Evolutionary conservation across 2,888 invertebrate genomes (phyloP).

Genomic region (Escarpia spicata): DNA sequence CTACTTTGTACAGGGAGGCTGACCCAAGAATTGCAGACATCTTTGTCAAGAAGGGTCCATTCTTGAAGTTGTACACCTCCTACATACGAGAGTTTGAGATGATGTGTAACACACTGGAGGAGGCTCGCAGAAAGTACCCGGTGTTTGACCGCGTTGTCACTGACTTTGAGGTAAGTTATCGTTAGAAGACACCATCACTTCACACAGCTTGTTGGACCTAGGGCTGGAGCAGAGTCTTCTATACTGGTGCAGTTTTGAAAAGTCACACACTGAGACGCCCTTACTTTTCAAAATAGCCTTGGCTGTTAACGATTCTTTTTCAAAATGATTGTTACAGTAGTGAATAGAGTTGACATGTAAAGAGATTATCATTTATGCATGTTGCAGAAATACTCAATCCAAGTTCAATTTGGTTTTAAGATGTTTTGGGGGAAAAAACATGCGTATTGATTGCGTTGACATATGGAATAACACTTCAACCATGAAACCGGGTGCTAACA

Average conservation of each 20-base stretch:
- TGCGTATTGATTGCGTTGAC: too few relatives aligned
- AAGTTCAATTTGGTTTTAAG: too few relatives aligned
- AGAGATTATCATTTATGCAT: too few relatives aligned
- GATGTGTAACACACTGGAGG: slow-evolving; percentile 68
- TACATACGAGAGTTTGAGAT: slow-evolving; percentile 71
- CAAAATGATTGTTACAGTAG: too few relatives aligned
- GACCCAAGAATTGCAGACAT: slow-evolving; percentile 69
- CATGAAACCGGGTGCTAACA: too few relatives aligned
- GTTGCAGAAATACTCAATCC: too few relatives aligned
- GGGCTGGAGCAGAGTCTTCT: not conserved
- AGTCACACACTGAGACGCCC: not conserved
- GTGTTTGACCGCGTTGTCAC: slow-evolving; percentile 67
- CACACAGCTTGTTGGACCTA: not conserved
- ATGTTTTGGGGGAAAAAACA: too few relatives aligned
- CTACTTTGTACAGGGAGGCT: slow-evolving; percentile 55
- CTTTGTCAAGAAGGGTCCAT: slow-evolving; percentile 72
- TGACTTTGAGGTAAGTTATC: slow-evolving; percentile 67
- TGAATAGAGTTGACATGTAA: too few relatives aligned
- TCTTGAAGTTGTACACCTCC: slow-evolving; percentile 70
- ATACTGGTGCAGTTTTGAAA: not conserved
- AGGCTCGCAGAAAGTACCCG: slow-evolving; percentile 67
- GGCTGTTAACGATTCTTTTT: not conserved
- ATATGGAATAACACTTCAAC: too few relatives aligned
- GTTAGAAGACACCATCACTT: not conserved
- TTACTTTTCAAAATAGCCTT: not conserved